Conservation (phyloP, 2,113 vertebrate species). For the Chaetodon auriga region DNA sequence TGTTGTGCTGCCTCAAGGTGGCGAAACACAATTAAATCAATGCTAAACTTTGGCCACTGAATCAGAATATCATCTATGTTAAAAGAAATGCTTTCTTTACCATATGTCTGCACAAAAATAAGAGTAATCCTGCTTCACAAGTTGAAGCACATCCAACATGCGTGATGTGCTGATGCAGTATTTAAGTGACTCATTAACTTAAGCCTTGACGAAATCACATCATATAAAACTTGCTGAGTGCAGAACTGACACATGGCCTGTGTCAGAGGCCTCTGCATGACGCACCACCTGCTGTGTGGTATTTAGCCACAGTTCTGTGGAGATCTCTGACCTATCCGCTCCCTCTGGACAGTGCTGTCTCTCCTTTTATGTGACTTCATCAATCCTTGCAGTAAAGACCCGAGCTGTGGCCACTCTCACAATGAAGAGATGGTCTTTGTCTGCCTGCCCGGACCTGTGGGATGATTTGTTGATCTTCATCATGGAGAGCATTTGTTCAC, state of each 20-base stretch:
- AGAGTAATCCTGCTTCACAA: background rate
- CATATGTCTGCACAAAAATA: background rate
- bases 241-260: background rate
- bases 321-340: conserved; percentile 62
- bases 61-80: too few species aligned
- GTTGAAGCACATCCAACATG: background rate
- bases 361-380: conserved; percentile 66
- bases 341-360: conserved; percentile 59
- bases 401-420: conserved; percentile 47
- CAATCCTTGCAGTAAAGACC: conserved; percentile 59
- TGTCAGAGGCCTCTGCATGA: conserved; percentile 34
- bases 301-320: conserved; percentile 52
- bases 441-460: conserved; percentile 19
- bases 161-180: background rate
- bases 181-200: conserved; percentile 15
- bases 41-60: background rate
- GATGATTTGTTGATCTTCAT: conserved; percentile 62
- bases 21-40: background rate
- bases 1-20: background rate
- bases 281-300: conserved; percentile 34
- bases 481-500: conserved; percentile 25
- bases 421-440: conserved; percentile 30
- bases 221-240: background rate
- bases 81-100: background rate
- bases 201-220: conserved; percentile 6